Conservation (phyloP, 92 coral and sea anemone genomes). For the Scolanthus callimorphus region DNA sequence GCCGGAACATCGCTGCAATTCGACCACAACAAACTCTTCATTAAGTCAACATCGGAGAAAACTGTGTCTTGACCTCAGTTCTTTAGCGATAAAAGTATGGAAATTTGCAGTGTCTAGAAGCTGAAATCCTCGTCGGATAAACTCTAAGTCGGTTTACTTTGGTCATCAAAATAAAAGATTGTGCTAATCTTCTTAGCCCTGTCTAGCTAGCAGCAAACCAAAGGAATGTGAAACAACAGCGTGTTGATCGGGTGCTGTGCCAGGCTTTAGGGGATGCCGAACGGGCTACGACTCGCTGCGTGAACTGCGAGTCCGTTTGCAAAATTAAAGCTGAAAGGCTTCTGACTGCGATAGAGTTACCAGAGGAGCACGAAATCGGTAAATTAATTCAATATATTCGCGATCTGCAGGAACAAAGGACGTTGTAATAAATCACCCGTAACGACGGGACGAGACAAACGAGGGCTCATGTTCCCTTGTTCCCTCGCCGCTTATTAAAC, state of each 20-base stretch:
- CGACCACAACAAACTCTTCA: too few species aligned
- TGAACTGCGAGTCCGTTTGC: not conserved
- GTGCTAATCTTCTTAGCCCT: not conserved
- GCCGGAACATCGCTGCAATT: too few species aligned
- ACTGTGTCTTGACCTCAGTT: too few species aligned
- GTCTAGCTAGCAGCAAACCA: not conserved
- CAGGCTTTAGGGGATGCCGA: not conserved
- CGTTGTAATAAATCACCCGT: slow-evolving; percentile 3
- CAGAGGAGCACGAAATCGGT: not conserved
- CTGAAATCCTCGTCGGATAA: not conserved
- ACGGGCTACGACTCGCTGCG: not conserved
- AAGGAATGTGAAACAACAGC: not conserved
- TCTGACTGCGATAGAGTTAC: not conserved
- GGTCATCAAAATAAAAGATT: not conserved
- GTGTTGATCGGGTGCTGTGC: too few species aligned
- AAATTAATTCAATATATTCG: not conserved
- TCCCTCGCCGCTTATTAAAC: not conserved
- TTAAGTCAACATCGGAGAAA: too few species aligned
- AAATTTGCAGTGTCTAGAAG: too few species aligned
- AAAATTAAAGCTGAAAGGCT: too few species aligned
- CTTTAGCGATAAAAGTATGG: too few species aligned
- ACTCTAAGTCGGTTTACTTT: not conserved
- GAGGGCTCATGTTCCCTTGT: slow-evolving; percentile 2
- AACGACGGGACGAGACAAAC: not conserved
- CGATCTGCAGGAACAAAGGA: not conserved